Evolutionary conservation across 2,888 invertebrate genomes (phyloP).

Genomic region (Urechis unicinctus): DNA sequence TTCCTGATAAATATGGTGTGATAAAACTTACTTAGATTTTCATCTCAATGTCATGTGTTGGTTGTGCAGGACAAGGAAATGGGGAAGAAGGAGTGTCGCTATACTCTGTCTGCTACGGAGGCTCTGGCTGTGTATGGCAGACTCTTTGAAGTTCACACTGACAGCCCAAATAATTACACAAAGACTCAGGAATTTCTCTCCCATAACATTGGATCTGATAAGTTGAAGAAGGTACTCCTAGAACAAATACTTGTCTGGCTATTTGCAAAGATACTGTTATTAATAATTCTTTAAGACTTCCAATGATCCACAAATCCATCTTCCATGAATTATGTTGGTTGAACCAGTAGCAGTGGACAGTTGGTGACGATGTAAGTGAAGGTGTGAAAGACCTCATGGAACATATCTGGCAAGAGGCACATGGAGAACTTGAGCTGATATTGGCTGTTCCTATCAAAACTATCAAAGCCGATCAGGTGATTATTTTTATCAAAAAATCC

Average conservation of each 20-base stretch:
- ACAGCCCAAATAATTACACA: constrained; percentile 20
- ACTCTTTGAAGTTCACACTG: constrained; percentile 25
- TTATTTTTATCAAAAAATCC: no score
- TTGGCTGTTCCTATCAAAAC: constrained; percentile 23
- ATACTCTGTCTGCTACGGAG: constrained; percentile 30
- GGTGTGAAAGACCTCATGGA: constrained; percentile 31
- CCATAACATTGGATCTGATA: constrained; percentile 28
- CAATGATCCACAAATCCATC: no score
- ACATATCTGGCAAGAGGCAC: constrained; percentile 41
- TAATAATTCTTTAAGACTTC: no score
- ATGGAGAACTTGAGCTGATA: constrained; percentile 31
- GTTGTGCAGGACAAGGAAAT: neutral
- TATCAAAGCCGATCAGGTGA: constrained; percentile 37
- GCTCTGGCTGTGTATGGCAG: constrained; percentile 29
- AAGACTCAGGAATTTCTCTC: constrained; percentile 18
- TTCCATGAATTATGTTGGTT: no score
- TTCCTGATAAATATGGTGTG: neutral
- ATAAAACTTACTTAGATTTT: neutral
- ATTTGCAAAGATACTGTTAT: no score
- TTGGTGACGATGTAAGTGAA: neutral
- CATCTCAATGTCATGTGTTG: neutral
- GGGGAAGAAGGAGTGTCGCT: constrained; percentile 25
- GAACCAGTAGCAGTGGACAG: neutral
- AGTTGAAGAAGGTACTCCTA: constrained; percentile 33
- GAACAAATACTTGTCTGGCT: no score